A percentile compares a stretch with the other conserved stretches of the same genome.
Evolutionary conservation across 2,797 vertebrate genomes (phyloP).

Genomic region (Mionectes olivaceus): DNA sequence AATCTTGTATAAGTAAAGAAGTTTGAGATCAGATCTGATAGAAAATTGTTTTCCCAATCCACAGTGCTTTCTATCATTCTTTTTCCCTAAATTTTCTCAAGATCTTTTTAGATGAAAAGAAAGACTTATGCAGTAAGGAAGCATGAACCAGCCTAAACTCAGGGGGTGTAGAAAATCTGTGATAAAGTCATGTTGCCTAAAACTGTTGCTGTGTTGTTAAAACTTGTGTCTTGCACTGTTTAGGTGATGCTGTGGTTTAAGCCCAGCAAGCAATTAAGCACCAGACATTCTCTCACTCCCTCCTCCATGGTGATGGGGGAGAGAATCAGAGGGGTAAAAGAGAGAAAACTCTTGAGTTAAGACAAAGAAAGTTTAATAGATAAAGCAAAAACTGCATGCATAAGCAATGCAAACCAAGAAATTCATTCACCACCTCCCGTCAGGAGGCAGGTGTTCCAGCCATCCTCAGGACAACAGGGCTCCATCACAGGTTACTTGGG

Average conservation of each 20-base stretch:
- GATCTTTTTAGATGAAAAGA: background rate
- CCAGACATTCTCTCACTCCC: background rate
- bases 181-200: background rate
- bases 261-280: background rate
- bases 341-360: background rate
- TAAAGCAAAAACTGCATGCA: background rate
- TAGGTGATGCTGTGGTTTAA: background rate
- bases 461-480: accelerated
- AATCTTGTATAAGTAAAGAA: background rate
- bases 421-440: background rate
- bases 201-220: background rate
- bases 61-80: background rate
- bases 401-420: background rate
- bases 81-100: background rate
- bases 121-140: background rate
- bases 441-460: background rate
- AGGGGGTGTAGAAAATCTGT: background rate
- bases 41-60: background rate
- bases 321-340: background rate
- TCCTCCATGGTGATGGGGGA: background rate
- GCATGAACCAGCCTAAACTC: background rate
- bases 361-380: background rate
- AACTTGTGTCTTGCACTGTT: background rate
- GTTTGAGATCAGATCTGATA: background rate
- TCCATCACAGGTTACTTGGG: background rate